These are phyloP conservation scores for Rafetus swinhoei DNA, from an alignment of 2,113 vertebrate species.

Conservation along the genomic window DNA sequence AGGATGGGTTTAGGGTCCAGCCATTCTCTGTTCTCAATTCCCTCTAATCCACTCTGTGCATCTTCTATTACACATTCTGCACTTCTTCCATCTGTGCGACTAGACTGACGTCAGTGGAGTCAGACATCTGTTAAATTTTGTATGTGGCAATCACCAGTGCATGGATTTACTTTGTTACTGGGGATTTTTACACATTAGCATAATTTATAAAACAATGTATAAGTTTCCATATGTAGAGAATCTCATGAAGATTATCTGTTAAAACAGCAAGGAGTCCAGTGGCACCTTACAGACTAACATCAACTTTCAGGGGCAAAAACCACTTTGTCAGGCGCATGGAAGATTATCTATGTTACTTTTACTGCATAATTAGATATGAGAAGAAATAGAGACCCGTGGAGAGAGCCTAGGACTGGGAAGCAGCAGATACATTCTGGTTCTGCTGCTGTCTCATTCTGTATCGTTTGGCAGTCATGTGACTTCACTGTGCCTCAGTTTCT, in stretches of 20 bases:
- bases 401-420: not conserved
- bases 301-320: no score
- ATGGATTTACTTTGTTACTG: not conserved
- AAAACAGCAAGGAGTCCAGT: no score
- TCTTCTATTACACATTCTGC: not conserved
- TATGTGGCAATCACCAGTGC: not conserved
- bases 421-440: not conserved
- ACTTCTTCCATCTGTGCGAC: not conserved
- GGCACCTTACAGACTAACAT: no score
- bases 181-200: not conserved
- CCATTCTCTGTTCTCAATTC: not conserved
- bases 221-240: constrained; percentile 19
- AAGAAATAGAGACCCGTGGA: not conserved
- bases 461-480: not conserved
- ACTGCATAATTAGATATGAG: not conserved
- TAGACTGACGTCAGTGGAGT: not conserved
- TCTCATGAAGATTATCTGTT: not conserved
- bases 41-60: not conserved
- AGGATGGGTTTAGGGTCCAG: not conserved
- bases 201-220: constrained; percentile 9
- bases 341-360: not conserved
- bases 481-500: not conserved
- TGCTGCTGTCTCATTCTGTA: not conserved
- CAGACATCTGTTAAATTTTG: not conserved
- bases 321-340: no score